phyloP scores from a whole-genome alignment of 1,140 invertebrate genomes.

The Carcinoscorpius rotundicauda region DNA sequence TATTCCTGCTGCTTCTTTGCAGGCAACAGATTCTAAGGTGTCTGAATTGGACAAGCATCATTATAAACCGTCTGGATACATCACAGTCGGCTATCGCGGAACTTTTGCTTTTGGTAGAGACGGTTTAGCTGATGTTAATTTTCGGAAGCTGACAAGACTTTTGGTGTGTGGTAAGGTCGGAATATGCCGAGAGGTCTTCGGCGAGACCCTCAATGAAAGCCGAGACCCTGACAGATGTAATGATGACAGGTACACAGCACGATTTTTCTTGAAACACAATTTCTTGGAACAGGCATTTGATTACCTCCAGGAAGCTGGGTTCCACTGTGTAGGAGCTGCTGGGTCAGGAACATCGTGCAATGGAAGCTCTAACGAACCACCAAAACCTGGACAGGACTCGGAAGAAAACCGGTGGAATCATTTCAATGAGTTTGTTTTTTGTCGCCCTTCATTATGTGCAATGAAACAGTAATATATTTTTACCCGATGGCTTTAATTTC shows the following conservation, averaged over 20 bases:
- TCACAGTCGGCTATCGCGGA: slow-evolving; percentile 93
- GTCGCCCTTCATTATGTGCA: slow-evolving; percentile 28
- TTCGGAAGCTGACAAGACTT: slow-evolving; percentile 88
- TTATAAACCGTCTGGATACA: slow-evolving; percentile 46
- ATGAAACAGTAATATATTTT: too few relatives aligned
- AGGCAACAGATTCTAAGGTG: slow-evolving; percentile 15
- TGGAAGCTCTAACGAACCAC: slow-evolving; percentile 52
- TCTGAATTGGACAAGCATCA: slow-evolving; percentile 17
- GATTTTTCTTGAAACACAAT: slow-evolving; percentile 95
- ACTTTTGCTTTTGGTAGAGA: slow-evolving; percentile 97
- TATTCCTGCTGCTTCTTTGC: slow-evolving; percentile 3
- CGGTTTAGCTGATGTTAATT: slow-evolving; percentile 94
- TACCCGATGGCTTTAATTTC: too few relatives aligned
- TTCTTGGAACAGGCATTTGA: slow-evolving; percentile 98
- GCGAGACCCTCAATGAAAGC: slow-evolving; percentile 92
- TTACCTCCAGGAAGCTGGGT: slow-evolving; percentile 86
- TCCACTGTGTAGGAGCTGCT: slow-evolving; percentile 52
- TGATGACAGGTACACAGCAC: slow-evolving; percentile 81
- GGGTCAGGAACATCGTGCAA: slow-evolving; percentile 70
- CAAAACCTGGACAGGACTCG: slow-evolving; percentile 84
- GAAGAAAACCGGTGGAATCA: slow-evolving; percentile 98
- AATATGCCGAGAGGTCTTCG: slow-evolving; percentile 80
- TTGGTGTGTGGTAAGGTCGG: slow-evolving; percentile 85
- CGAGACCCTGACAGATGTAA: slow-evolving; percentile 87
- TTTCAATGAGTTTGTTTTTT: slow-evolving; percentile 96